phyloP scores from a whole-genome alignment of 2,888 invertebrate genomes.

The Microchrysa polita region DNA sequence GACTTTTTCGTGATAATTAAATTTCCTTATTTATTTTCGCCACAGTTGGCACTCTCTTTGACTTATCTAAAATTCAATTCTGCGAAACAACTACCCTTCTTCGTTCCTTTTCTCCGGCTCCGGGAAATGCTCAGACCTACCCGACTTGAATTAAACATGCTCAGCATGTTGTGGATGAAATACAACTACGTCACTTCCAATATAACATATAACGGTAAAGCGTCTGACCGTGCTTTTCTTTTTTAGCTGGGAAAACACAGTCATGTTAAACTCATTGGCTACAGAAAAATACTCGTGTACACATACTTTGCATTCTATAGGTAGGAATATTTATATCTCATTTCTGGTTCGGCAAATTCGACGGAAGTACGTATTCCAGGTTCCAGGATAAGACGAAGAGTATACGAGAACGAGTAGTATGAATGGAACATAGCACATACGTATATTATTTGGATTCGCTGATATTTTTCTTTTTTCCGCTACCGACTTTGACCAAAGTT shows the following conservation, averaged over 20 bases:
- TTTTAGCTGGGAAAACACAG: no score
- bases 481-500: constrained; percentile 9
- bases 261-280: no score
- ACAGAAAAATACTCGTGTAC: not conserved
- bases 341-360: constrained; percentile 15
- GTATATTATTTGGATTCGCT: no score
- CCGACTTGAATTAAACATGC: not conserved
- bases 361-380: not conserved
- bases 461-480: constrained; percentile 22
- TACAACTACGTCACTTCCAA: not conserved
- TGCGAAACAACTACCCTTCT: not conserved
- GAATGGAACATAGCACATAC: no score
- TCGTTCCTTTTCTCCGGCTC: not conserved
- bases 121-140: not conserved
- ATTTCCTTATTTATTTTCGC: not conserved
- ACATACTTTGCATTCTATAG: not conserved
- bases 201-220: no score
- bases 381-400: no score
- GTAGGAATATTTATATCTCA: constrained; percentile 29
- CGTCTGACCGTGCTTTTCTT: no score
- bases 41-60: not conserved
- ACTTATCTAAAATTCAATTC: constrained; percentile 24
- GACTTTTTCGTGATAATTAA: constrained; percentile 28
- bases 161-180: not conserved
- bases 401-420: no score